Conservation (phyloP, 2,888 invertebrate species). For the Lymantria dispar region DNA sequence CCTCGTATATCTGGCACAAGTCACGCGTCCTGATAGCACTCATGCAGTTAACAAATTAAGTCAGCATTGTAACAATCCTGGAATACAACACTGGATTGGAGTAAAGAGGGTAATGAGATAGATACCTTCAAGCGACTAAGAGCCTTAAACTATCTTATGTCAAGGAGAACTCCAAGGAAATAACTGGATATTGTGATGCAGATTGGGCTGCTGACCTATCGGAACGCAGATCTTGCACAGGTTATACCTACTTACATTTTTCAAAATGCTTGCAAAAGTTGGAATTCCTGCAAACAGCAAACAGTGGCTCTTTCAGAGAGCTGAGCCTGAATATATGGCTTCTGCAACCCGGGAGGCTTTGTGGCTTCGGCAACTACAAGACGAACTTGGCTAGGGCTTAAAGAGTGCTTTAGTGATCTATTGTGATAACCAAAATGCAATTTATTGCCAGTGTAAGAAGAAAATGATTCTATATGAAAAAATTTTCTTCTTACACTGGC, state of each 20-base stretch:
- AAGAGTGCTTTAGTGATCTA: conserved; percentile 13
- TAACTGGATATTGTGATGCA: conserved; percentile 27
- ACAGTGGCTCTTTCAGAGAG: too few species aligned
- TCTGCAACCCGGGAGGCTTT: conserved; percentile 23
- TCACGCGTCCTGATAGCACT: conserved; percentile 28
- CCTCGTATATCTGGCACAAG: conserved; percentile 25
- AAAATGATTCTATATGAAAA: too few species aligned
- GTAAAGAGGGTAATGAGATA: conserved; percentile 27
- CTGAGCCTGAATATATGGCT: conserved; percentile 20
- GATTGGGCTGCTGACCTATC: conserved; percentile 28
- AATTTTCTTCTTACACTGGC: too few species aligned
- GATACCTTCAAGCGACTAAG: conserved; percentile 27
- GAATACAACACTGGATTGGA: conserved; percentile 22
- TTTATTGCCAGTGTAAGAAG: too few species aligned
- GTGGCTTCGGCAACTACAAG: conserved; percentile 20
- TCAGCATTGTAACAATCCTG: conserved; percentile 20
- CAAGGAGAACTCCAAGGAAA: conserved; percentile 10
- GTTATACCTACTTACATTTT: conserved; percentile 29
- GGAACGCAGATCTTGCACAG: conserved; percentile 29
- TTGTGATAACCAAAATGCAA: conserved; percentile 31
- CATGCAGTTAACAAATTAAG: conserved; percentile 27
- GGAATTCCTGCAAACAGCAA: too few species aligned
- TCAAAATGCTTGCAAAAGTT: too few species aligned
- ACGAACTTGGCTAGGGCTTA: conserved; percentile 17
- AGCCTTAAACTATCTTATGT: conserved; percentile 11